Evolutionary conservation across 53 echinoderm and acorn worm genomes (phyloP), one percentile per base, ranked within the genome.

Genomic region (Echinarachnius parma): DNA sequence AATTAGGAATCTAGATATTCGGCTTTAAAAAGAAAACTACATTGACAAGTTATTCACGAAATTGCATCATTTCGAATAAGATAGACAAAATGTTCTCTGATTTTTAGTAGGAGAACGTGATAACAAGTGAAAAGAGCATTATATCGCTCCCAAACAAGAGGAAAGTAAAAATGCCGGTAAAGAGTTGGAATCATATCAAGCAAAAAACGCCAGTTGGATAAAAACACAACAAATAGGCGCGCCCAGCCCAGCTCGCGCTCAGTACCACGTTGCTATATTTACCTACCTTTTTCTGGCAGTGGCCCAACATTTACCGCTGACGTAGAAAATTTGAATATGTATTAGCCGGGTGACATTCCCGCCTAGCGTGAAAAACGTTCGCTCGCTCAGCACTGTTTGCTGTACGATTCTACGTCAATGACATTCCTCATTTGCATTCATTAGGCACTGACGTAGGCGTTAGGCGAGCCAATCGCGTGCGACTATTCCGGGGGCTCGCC

Each of bases 301-400:
- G 48, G 46, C 46, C 65, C 65, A 65, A 65, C 9, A 3, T 22
- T 3, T 42, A 5, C n/a, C n/a, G n/a, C n/a, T n/a, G n/a, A n/a
- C n/a, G n/a, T n/a, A n/a, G n/a, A n/a, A n/a, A n/a, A 39, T 62
- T 62, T 62, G 42, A 35, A 62, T 61, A 61, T 62, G 35, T 42
- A 39, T 42, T n/a, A n/a, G n/a, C n/a, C n/a, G 42, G 14, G 8
- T 42, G 14, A 42, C 8, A 42, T 14, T 14, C 62, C 59, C 62
- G 62, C 62, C 62, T 62, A 37, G 36, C 15, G 36, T 62, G 62
- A 62, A 62, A 62, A 62, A 62, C 62, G 60, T 62, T 60, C 21
- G 32, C 60, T 20, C 21, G 1, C 25, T 10, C 8, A 60, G 39
- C 62, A 42, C 24, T 23, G 62, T 35, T 21, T 37, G 42, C 7